Evolutionary conservation across 2,113 vertebrate genomes (phyloP).

Genomic region (Toxostoma redivivum): DNA sequence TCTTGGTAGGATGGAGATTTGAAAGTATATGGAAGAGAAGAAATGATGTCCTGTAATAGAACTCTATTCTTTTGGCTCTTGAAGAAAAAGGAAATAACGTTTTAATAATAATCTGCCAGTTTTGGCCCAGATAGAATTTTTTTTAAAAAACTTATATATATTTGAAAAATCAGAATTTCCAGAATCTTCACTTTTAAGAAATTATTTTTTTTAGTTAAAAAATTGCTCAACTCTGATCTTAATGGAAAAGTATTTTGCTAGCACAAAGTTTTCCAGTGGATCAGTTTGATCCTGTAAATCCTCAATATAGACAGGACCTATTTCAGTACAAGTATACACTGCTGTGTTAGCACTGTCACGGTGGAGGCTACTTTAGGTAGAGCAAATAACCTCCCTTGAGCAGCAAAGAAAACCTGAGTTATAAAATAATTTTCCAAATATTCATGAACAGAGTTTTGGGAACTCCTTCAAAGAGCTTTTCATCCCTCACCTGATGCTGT

Average conservation of each 20-base stretch:
- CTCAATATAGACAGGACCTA: not conserved
- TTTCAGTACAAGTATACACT: not conserved
- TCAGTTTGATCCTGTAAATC: not conserved
- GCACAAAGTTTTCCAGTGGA: not conserved
- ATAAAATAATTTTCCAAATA: not conserved
- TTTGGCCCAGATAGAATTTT: not conserved
- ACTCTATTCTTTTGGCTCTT: not conserved
- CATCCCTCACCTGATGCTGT: not conserved
- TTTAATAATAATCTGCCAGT: not conserved
- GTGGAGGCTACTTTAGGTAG: not conserved
- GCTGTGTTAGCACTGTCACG: not conserved
- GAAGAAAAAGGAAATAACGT: not conserved
- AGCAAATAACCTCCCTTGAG: not conserved
- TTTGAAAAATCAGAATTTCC: not conserved
- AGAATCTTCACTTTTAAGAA: not conserved
- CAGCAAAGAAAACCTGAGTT: not conserved
- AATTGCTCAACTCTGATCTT: not conserved
- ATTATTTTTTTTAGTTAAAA: not conserved
- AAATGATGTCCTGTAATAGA: not conserved
- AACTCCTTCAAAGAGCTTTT: not conserved
- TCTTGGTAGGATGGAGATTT: not conserved
- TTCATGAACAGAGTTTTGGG: not conserved
- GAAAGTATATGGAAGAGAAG: not conserved
- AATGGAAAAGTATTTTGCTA: not conserved
- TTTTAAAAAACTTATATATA: not conserved